These are phyloP conservation scores for Bombylius major DNA, from an alignment of 2,888 invertebrate genomes.

Conservation along the genomic window DNA sequence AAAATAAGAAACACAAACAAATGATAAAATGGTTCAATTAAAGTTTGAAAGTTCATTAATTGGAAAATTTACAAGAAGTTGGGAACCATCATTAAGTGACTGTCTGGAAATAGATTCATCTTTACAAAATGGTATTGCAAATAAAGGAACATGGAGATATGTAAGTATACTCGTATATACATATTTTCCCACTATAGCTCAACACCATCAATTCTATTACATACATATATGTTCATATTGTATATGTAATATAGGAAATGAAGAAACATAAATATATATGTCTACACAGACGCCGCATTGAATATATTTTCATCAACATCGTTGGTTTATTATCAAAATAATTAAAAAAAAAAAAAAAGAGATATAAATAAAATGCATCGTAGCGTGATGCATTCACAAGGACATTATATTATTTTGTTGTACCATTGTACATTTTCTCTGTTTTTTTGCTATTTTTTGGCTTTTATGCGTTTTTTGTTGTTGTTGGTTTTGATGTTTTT, in stretches of 20 bases:
- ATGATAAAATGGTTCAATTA: conserved; percentile 20
- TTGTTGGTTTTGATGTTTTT: too few species aligned
- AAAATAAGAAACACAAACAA: neutral
- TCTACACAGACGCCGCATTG: too few species aligned
- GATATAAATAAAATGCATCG: too few species aligned
- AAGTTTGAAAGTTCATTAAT: conserved; percentile 20
- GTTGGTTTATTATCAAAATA: too few species aligned
- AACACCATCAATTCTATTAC: neutral
- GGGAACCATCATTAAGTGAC: conserved; percentile 23
- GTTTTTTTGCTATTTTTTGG: too few species aligned
- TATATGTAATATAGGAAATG: neutral
- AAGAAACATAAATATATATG: neutral
- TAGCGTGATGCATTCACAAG: too few species aligned
- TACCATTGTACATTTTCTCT: too few species aligned
- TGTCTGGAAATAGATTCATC: conserved; percentile 23
- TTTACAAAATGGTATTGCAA: conserved; percentile 20
- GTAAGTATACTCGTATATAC: conserved; percentile 19
- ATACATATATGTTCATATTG: neutral
- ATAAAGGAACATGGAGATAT: conserved; percentile 23
- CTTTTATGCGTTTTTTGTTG: too few species aligned
- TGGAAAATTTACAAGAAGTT: conserved; percentile 19
- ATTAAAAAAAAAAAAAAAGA: too few species aligned
- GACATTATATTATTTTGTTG: too few species aligned
- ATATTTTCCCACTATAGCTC: too few species aligned
- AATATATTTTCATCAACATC: too few species aligned